Conservation (phyloP, 1,140 invertebrate genomes). For the Pseudomyrmex concolor region DNA sequence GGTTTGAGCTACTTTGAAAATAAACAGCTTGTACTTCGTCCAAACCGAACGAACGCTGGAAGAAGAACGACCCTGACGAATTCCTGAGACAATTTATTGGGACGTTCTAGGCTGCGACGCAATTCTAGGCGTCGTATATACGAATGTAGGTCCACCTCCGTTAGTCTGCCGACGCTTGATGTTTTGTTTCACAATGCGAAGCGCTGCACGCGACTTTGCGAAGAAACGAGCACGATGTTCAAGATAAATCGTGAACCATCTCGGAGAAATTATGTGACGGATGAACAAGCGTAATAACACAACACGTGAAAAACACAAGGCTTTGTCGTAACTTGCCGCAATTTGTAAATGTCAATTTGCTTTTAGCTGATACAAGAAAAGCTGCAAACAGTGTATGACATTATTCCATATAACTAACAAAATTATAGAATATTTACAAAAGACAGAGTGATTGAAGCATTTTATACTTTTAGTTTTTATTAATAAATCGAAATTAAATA, state of each 20-base stretch:
- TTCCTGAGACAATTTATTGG: slow-evolving; percentile 68
- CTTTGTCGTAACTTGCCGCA: slow-evolving; percentile 6
- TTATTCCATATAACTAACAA: slow-evolving; percentile 24
- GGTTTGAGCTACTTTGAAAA: slow-evolving; percentile 3
- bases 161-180: slow-evolving; percentile 40
- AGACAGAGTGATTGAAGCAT: too few species aligned
- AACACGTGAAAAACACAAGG: slow-evolving; percentile 16
- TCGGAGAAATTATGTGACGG: slow-evolving; percentile 15
- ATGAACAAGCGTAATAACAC: slow-evolving; percentile 17
- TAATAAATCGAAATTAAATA: not conserved
- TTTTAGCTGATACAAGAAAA: not conserved
- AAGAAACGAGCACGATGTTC: slow-evolving; percentile 15
- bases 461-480: too few species aligned
- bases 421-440: not conserved
- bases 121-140: slow-evolving; percentile 52
- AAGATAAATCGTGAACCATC: slow-evolving; percentile 10
- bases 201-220: slow-evolving; percentile 29
- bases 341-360: slow-evolving; percentile 27
- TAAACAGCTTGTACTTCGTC: slow-evolving; percentile 32
- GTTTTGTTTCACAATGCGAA: slow-evolving; percentile 41
- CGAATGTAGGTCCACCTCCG: slow-evolving; percentile 71
- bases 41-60: slow-evolving; percentile 14
- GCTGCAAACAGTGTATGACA: not conserved
- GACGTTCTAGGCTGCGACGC: slow-evolving; percentile 54
- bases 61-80: slow-evolving; percentile 44